These are phyloP conservation scores for Mastacembelus armatus DNA, from an alignment of 2,797 vertebrate species.

Conservation along the genomic window DNA sequence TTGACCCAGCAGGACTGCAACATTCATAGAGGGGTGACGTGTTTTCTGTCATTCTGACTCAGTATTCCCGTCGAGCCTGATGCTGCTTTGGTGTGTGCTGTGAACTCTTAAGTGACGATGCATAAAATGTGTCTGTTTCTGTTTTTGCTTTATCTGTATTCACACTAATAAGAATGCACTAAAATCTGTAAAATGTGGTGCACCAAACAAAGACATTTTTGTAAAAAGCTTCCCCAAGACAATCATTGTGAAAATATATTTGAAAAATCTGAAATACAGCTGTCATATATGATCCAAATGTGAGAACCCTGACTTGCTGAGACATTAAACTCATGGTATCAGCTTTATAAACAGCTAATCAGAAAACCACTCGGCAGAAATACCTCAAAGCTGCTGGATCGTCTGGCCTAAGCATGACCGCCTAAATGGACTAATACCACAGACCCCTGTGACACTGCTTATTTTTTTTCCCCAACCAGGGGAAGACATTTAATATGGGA, in stretches of 20 bases:
- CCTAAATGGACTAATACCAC: background rate
- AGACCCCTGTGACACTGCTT: background rate
- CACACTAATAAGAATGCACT: background rate
- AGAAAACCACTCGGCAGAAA: background rate
- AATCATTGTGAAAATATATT: background rate
- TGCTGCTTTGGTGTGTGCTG: background rate
- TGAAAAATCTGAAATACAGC: background rate
- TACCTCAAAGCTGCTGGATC: background rate
- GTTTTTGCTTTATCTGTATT: constrained; percentile 1
- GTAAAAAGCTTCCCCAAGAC: background rate
- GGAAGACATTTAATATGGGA: background rate
- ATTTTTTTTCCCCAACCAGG: background rate
- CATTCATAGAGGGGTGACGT: constrained; percentile 36
- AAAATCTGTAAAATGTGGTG: background rate
- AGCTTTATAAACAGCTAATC: background rate
- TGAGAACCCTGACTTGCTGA: background rate
- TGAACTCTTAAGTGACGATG: constrained; percentile 12
- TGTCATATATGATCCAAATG: background rate
- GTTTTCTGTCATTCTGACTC: constrained; percentile 48
- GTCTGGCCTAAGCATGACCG: background rate
- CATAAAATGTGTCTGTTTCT: background rate
- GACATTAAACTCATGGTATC: background rate
- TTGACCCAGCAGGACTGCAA: constrained; percentile 45
- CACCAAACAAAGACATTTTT: background rate
- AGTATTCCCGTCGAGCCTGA: constrained; percentile 37